phyloP scores from a whole-genome alignment of 1,140 invertebrate species.

The Leptonema lineaticorne region DNA sequence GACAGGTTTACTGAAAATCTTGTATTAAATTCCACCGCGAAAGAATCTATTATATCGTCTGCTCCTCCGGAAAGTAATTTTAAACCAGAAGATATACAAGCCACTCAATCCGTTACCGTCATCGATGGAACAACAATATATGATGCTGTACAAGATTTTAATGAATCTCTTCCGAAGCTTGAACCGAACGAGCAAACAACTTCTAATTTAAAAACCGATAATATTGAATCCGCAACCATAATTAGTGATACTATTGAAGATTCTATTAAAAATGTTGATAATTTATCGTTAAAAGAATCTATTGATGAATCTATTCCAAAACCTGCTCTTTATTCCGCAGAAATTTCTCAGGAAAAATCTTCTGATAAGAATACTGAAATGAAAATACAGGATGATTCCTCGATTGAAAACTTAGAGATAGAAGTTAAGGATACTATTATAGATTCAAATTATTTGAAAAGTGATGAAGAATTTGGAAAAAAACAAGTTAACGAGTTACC shows the following conservation, averaged over 20 bases:
- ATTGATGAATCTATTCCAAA: not conserved
- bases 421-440: too few relatives aligned
- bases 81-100: not conserved
- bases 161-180: not conserved
- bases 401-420: too few relatives aligned
- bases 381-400: too few relatives aligned
- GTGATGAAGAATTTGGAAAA: too few relatives aligned
- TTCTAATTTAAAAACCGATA: not conserved
- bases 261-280: not conserved
- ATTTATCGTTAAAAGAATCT: not conserved
- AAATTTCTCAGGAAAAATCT: too few relatives aligned
- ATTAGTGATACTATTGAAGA: not conserved
- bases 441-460: too few relatives aligned
- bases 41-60: slow-evolving; percentile 1
- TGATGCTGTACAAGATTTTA: not conserved
- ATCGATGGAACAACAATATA: slow-evolving; percentile 14
- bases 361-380: too few relatives aligned
- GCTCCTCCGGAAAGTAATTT: not conserved
- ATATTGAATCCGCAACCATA: not conserved
- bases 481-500: too few relatives aligned
- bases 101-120: not conserved
- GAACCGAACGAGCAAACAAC: not conserved
- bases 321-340: too few relatives aligned
- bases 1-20: not conserved
- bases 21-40: not conserved